These are phyloP conservation scores for Melieria crassipennis DNA, from an alignment of 2,888 invertebrate genomes.

Conservation along the genomic window DNA sequence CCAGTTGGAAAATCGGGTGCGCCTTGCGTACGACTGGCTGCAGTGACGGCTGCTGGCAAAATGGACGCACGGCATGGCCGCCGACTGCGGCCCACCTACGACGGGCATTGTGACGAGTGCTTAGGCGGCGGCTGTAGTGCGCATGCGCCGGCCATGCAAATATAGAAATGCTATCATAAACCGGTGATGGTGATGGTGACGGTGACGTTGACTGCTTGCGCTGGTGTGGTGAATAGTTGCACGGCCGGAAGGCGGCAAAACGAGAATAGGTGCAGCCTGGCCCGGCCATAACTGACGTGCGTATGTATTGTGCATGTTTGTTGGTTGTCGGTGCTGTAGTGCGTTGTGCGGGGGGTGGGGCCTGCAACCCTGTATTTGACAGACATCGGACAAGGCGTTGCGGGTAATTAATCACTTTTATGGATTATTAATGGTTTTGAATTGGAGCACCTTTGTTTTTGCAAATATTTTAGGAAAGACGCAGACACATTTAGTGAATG, in stretches of 20 bases:
- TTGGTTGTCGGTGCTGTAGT: background rate
- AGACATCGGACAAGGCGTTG: constrained; percentile 51
- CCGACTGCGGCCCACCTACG: constrained; percentile 37
- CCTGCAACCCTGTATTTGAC: constrained; percentile 40
- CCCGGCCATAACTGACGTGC: background rate
- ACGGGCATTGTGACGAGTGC: constrained; percentile 1
- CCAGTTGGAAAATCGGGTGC: constrained; percentile 29
- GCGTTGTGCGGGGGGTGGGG: background rate
- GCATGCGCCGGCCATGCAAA: constrained; percentile 42
- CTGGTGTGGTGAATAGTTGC: background rate
- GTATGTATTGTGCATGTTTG: background rate
- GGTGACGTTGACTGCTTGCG: background rate
- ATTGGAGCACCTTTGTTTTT: background rate
- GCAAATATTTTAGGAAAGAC: background rate
- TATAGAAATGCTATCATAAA: constrained; percentile 29
- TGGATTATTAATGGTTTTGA: constrained; percentile 56
- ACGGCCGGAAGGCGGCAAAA: no score
- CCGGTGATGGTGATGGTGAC: background rate
- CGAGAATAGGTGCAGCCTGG: background rate
- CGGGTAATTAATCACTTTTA: constrained; percentile 59
- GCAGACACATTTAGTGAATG: background rate
- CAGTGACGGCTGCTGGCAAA: constrained; percentile 53
- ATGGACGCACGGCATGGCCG: constrained; percentile 50
- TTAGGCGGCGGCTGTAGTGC: constrained; percentile 27
- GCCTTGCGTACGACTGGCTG: constrained; percentile 45